phyloP scores from a whole-genome alignment of 1,140 invertebrate species.

The Halesus radiatus region DNA sequence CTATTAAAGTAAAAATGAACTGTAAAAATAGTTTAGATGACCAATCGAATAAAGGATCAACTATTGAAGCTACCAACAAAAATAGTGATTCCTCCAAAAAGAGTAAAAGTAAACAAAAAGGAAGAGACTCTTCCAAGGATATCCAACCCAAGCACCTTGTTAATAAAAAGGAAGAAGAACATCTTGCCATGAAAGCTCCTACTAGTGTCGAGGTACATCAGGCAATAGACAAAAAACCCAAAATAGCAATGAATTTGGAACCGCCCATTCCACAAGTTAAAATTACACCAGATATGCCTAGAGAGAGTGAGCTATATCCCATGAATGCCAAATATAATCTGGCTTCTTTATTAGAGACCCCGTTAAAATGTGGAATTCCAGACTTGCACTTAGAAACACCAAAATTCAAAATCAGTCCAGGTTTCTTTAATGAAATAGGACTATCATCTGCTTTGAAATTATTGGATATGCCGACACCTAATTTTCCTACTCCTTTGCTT shows the following conservation, averaged over 20 bases:
- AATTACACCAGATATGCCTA: constrained; percentile 49
- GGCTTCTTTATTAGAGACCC: constrained; percentile 48
- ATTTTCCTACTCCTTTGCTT: constrained; percentile 38
- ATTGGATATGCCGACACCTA: constrained; percentile 51
- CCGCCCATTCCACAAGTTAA: constrained; percentile 41
- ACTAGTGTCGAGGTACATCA: neutral
- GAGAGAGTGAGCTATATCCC: constrained; percentile 36
- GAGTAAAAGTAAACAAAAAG: neutral
- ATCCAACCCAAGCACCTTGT: too few relatives aligned
- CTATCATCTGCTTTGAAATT: constrained; percentile 44
- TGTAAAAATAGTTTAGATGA: constrained; percentile 16
- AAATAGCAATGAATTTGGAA: constrained; percentile 2
- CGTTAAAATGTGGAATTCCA: constrained; percentile 46
- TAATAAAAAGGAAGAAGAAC: neutral
- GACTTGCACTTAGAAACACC: constrained; percentile 52
- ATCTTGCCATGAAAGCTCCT: neutral
- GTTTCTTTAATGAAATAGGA: constrained; percentile 20
- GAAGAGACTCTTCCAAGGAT: too few relatives aligned
- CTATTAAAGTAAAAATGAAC: neutral
- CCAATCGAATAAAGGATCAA: neutral
- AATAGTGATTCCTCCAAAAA: neutral
- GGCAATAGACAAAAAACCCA: neutral
- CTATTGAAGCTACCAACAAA: neutral
- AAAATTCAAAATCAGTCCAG: constrained; percentile 47
- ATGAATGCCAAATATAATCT: constrained; percentile 48